Percentiles rank a stretch among this genome's conserved stretches.
These are phyloP conservation scores for Phalacrocorax pelagicus DNA, from an alignment of 2,113 vertebrate species.

Conservation along the genomic window DNA sequence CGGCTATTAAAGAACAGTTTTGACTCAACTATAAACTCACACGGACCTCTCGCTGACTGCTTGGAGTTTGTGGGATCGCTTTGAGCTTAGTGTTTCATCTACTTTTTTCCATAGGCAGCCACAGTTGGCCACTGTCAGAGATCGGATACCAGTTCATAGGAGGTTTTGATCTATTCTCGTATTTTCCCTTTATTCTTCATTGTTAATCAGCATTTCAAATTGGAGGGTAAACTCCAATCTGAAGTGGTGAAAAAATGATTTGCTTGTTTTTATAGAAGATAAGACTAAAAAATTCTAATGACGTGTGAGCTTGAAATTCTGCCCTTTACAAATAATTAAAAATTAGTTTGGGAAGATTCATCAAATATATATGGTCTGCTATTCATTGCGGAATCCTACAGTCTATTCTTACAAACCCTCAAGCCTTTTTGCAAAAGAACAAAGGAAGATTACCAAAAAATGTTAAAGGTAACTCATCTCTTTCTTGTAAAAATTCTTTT, in stretches of 20 bases:
- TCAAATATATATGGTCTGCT: not conserved
- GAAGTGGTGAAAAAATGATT: not conserved
- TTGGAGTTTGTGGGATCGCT: not conserved
- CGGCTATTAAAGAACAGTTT: not conserved
- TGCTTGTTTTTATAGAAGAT: not conserved
- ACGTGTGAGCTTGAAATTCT: not conserved
- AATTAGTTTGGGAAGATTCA: not conserved
- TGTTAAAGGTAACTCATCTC: not conserved
- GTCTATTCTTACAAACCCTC: not conserved
- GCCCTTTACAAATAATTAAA: not conserved
- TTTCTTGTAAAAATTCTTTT: not conserved
- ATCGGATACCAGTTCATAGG: not conserved
- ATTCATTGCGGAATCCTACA: not conserved
- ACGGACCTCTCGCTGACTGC: not conserved
- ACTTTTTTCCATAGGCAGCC: not conserved
- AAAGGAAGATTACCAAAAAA: not conserved
- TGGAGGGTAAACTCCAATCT: not conserved
- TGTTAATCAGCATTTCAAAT: not conserved
- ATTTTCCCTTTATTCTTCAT: not conserved
- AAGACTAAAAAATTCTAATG: not conserved
- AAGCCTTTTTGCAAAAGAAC: not conserved
- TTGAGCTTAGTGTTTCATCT: not conserved
- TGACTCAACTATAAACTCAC: not conserved
- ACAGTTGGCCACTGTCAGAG: not conserved
- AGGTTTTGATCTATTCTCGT: not conserved